Evolutionary conservation across 2,797 vertebrate genomes (phyloP).

Genomic region (Euthynnus affinis): DNA sequence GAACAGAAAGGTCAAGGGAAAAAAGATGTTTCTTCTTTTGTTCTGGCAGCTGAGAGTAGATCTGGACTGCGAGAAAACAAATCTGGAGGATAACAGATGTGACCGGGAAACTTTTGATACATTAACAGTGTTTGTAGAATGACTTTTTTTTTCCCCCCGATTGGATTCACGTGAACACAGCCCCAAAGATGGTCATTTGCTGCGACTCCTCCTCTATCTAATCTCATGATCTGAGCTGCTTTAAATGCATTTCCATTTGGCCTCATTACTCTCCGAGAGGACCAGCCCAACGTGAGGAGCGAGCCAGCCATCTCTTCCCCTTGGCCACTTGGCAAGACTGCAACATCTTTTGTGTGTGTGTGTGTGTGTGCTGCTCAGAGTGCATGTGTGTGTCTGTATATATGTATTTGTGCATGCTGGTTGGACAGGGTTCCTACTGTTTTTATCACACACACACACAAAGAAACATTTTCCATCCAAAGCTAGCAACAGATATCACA

Average conservation of each 20-base stretch:
- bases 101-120: not conserved
- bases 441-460: conserved; percentile 14
- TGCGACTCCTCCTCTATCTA: conserved; percentile 55
- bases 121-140: not conserved
- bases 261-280: conserved; percentile 71
- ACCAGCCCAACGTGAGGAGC: conserved; percentile 54
- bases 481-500: not conserved
- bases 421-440: not conserved
- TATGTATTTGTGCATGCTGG: not conserved
- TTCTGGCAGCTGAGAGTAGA: not conserved
- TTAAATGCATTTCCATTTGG: conserved; percentile 78
- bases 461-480: not conserved
- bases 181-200: conserved; percentile 13
- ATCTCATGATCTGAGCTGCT: conserved; percentile 69
- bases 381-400: conserved; percentile 1
- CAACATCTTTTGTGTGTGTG: too few relatives aligned
- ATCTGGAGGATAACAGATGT: not conserved
- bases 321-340: conserved; percentile 59
- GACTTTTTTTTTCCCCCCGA: too few relatives aligned
- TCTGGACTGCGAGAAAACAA: not conserved
- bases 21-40: not conserved
- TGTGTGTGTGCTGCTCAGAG: not conserved
- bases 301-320: conserved; percentile 49
- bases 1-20: not conserved
- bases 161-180: conserved; percentile 8